A percentile compares a stretch with the other conserved stretches of the same genome.
phyloP scores from a whole-genome alignment of 2,113 vertebrate species.

The Pituophis catenifer region DNA sequence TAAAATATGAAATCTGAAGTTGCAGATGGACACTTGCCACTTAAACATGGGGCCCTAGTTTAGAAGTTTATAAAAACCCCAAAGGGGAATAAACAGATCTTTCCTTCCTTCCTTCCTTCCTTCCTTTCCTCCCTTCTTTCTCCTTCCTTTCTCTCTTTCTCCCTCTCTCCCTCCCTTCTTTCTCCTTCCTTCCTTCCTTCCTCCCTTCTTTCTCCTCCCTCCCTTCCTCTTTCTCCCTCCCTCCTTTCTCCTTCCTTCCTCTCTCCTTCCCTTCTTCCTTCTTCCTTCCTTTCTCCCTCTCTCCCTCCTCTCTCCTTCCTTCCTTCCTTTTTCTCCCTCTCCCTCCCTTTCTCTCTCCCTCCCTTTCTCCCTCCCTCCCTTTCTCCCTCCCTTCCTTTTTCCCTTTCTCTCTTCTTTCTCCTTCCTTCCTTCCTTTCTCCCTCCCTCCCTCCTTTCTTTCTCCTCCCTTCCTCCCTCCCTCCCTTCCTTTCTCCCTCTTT shows the following conservation, averaged over 20 bases:
- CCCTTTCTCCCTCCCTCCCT: background rate
- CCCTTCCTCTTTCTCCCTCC: background rate
- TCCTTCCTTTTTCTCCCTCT: background rate
- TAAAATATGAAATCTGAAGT: background rate
- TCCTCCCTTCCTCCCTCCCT: too few relatives aligned
- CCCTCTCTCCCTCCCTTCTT: background rate
- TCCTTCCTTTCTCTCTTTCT: background rate
- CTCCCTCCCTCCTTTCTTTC: background rate
- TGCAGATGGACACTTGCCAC: background rate
- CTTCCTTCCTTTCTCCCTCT: background rate
- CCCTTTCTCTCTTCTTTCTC: background rate
- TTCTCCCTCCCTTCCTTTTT: background rate
- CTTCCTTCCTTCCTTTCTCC: background rate
- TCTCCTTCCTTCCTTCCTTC: too few relatives aligned
- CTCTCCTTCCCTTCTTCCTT: background rate
- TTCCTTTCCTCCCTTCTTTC: background rate
- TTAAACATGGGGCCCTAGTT: background rate
- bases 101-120: background rate
- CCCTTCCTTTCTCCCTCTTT: too few relatives aligned
- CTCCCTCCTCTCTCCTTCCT: background rate
- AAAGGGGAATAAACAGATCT: background rate
- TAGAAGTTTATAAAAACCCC: background rate
- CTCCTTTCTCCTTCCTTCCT: too few relatives aligned
- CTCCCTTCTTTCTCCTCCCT: too few relatives aligned
- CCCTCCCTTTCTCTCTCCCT: background rate